Evolutionary conservation across 2,888 invertebrate species (phyloP).

Genomic region (Meiosimyza decipiens): DNA sequence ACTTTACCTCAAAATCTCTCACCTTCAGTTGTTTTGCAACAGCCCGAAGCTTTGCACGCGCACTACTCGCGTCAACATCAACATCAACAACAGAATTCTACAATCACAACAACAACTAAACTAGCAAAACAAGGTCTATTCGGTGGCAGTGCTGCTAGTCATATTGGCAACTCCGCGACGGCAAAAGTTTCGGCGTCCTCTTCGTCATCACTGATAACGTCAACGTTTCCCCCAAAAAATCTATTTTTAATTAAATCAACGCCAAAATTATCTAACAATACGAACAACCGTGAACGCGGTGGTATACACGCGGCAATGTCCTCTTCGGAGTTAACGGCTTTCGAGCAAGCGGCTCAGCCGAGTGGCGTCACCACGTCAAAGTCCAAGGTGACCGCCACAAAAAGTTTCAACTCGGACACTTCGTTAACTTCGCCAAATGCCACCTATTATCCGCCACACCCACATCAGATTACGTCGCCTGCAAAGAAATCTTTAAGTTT

Average conservation of each 20-base stretch:
- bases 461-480: constrained; percentile 67
- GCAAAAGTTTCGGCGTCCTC: constrained; percentile 7
- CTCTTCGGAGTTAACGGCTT: constrained; percentile 41
- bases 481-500: constrained; percentile 73
- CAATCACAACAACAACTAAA: constrained; percentile 33
- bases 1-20: constrained; percentile 73
- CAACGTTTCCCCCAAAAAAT: constrained; percentile 67
- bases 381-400: constrained; percentile 44
- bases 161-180: constrained; percentile 44
- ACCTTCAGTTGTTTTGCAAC: constrained; percentile 59
- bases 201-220: constrained; percentile 56
- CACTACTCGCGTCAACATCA: constrained; percentile 24
- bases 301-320: constrained; percentile 41
- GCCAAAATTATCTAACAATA: constrained; percentile 49
- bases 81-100: constrained; percentile 38
- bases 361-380: constrained; percentile 25
- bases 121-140: constrained; percentile 49
- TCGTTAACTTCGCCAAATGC: constrained; percentile 45
- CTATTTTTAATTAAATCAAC: constrained; percentile 65
- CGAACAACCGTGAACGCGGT: constrained; percentile 35
- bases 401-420: constrained; percentile 49
- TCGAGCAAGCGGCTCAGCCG: constrained; percentile 24
- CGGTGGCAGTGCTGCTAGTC: constrained; percentile 53
- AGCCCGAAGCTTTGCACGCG: constrained; percentile 54
- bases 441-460: constrained; percentile 42